A percentile compares a stretch with the other conserved stretches of the same genome.
Conservation (phyloP, 2,797 vertebrate genomes). For the Moxostoma hubbsi region DNA sequence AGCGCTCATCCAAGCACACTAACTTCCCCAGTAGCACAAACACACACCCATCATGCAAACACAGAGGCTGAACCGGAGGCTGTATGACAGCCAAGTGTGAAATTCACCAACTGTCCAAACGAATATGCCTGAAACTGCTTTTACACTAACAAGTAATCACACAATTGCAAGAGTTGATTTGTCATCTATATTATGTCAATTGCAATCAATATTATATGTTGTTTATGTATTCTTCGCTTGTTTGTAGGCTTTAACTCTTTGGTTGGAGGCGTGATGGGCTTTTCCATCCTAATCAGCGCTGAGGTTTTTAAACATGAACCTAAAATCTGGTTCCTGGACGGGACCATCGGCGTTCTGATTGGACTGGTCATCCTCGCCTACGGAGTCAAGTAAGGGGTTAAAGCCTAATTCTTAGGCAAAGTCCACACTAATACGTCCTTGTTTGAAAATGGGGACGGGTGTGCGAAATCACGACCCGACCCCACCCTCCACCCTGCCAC, state of each 20-base stretch:
- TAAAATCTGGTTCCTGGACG: slow-evolving; percentile 94
- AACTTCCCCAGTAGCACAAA: background rate
- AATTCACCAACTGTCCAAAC: slow-evolving; percentile 33
- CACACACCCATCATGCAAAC: slow-evolving; percentile 1
- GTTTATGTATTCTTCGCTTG: background rate
- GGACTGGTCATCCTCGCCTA: slow-evolving; percentile 94
- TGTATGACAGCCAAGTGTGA: slow-evolving; percentile 31
- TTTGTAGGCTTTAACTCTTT: slow-evolving; percentile 93
- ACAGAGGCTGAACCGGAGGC: background rate
- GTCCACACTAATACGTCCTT: background rate
- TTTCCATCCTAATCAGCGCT: slow-evolving; percentile 95
- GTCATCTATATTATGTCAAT: too few species aligned
- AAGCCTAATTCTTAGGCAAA: too few species aligned
- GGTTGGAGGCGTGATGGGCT: slow-evolving; percentile 95
- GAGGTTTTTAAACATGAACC: slow-evolving; percentile 94
- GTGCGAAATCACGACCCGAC: too few species aligned
- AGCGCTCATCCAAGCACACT: background rate
- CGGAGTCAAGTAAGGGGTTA: slow-evolving; percentile 85
- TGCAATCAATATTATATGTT: background rate
- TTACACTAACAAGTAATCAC: too few species aligned
- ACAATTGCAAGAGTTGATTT: too few species aligned
- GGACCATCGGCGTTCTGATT: slow-evolving; percentile 91
- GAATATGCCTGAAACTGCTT: too few species aligned
- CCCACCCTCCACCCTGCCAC: too few species aligned
- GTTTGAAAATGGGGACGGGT: too few species aligned